These are phyloP conservation scores for Telmatochromis brichardi DNA, from an alignment of 2,113 vertebrate species.

Conservation along the genomic window DNA sequence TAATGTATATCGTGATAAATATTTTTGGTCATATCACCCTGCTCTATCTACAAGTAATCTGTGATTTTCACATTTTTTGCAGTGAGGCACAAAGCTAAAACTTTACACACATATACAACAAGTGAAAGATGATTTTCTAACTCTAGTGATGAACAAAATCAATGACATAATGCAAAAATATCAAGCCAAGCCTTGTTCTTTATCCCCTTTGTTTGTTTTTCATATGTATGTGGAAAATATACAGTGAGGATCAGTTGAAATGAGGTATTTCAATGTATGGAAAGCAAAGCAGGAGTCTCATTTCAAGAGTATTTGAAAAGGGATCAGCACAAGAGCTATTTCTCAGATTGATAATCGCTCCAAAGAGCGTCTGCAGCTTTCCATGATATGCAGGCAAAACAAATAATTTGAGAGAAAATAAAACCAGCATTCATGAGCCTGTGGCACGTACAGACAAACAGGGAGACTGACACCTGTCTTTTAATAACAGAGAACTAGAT, in stretches of 20 bases:
- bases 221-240: not conserved
- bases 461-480: not conserved
- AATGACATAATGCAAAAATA: not conserved
- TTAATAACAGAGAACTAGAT: not conserved
- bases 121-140: not conserved
- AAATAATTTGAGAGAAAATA: conserved; percentile 6
- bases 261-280: conserved; percentile 3
- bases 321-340: conserved; percentile 22
- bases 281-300: conserved; percentile 31
- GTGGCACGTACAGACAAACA: not conserved
- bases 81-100: not conserved
- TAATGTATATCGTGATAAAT: accelerated
- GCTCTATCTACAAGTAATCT: not conserved
- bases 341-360: conserved; percentile 35
- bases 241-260: not conserved
- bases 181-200: not conserved
- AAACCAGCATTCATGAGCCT: not conserved
- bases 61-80: not conserved
- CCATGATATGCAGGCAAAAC: conserved; percentile 10
- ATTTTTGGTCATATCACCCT: not conserved
- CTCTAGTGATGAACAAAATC: not conserved
- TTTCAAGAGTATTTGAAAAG: conserved; percentile 41
- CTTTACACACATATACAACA: not conserved
- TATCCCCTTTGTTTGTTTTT: not conserved
- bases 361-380: conserved; percentile 20